These are phyloP conservation scores for Barbus barbus DNA, from an alignment of 2,113 vertebrate genomes.

Conservation along the genomic window DNA sequence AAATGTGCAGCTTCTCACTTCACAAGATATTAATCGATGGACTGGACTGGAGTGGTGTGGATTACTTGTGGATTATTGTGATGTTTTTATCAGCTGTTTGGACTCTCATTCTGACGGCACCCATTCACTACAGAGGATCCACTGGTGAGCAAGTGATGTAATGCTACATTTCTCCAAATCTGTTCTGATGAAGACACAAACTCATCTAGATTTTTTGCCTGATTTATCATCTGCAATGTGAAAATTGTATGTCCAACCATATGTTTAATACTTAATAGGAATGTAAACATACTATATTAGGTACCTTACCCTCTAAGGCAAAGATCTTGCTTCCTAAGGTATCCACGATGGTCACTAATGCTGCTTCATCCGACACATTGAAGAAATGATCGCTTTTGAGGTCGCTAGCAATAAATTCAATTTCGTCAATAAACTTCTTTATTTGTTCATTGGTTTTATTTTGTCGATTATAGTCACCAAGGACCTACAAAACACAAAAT, in stretches of 20 bases:
- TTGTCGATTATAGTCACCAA: conserved; percentile 91
- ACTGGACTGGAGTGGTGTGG: no score
- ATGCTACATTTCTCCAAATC: no score
- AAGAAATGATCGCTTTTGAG: conserved; percentile 92
- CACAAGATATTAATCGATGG: no score
- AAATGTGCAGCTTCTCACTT: no score
- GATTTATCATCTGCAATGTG: neutral
- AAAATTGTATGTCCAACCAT: neutral
- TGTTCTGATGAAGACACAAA: no score
- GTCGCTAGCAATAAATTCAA: conserved; percentile 86
- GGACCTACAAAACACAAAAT: conserved; percentile 78
- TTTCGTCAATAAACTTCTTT: conserved; percentile 89
- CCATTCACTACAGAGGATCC: no score
- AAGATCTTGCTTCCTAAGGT: conserved; percentile 92
- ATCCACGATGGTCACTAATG: conserved; percentile 87
- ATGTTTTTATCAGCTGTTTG: no score
- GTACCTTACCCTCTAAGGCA: conserved; percentile 88
- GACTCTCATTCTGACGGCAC: no score
- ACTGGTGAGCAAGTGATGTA: no score
- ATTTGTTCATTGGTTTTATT: conserved; percentile 81
- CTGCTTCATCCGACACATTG: conserved; percentile 93
- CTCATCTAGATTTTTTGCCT: no score
- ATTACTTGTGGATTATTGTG: no score
- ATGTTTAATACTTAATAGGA: neutral
- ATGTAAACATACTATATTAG: neutral